Percentiles rank a stretch among this genome's conserved stretches.
These are phyloP conservation scores for Atractosteus spatula DNA, from an alignment of 2,113 vertebrate species.

Conservation along the genomic window DNA sequence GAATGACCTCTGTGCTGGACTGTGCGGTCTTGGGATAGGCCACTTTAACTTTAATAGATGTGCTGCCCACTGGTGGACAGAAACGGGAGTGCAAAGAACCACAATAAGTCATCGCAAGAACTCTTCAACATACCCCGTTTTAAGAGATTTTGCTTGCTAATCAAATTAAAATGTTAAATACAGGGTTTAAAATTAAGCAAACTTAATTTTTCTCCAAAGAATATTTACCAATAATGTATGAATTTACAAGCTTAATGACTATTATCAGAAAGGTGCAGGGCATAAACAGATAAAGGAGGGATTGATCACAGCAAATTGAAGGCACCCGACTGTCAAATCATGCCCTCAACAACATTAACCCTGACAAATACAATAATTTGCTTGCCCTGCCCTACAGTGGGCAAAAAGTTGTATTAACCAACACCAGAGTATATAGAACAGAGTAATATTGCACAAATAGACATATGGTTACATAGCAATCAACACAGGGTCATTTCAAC, in stretches of 20 bases:
- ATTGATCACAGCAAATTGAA: not conserved
- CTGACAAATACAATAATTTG: not conserved
- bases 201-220: not conserved
- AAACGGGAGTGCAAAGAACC: no score
- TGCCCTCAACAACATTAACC: not conserved
- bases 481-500: not conserved
- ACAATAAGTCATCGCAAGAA: no score
- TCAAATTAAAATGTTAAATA: not conserved
- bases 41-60: no score
- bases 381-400: not conserved
- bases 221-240: not conserved
- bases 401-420: not conserved
- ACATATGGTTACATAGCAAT: conserved; percentile 1
- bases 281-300: not conserved
- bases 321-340: not conserved
- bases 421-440: not conserved
- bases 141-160: not conserved
- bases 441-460: conserved; percentile 16
- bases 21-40: no score
- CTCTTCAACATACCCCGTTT: not conserved
- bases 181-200: not conserved
- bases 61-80: no score
- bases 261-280: not conserved
- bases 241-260: not conserved
- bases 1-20: no score